Conservation (phyloP, 2,888 invertebrate species). For the Pelosia muscerda region DNA sequence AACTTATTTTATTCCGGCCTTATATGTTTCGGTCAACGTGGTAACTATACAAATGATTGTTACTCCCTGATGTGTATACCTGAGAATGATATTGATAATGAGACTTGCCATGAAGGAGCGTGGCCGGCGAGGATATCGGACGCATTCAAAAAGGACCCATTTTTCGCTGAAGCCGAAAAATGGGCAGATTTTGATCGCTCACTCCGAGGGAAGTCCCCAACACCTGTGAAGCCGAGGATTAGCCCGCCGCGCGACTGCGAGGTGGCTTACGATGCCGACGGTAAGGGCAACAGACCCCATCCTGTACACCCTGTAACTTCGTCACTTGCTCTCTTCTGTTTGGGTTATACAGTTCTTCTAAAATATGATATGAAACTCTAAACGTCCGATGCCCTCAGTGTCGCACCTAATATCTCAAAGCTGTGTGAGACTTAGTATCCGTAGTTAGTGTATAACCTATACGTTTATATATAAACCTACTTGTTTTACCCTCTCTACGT, state of each 20-base stretch:
- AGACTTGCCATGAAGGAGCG: slow-evolving; percentile 84
- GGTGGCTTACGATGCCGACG: slow-evolving; percentile 91
- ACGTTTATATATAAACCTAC: slow-evolving; percentile 28
- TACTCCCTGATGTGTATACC: slow-evolving; percentile 47
- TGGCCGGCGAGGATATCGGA: slow-evolving; percentile 80
- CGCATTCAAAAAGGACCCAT: slow-evolving; percentile 82
- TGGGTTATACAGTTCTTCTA: slow-evolving; percentile 34
- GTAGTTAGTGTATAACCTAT: slow-evolving; percentile 58
- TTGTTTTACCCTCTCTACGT: slow-evolving; percentile 54
- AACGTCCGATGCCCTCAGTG: slow-evolving; percentile 45
- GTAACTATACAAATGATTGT: slow-evolving; percentile 42
- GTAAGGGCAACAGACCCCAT: slow-evolving; percentile 87
- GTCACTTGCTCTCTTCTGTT: slow-evolving; percentile 67
- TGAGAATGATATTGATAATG: slow-evolving; percentile 74
- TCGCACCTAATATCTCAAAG: slow-evolving; percentile 47
- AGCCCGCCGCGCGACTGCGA: slow-evolving; percentile 90
- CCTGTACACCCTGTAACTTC: slow-evolving; percentile 74
- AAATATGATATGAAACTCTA: slow-evolving; percentile 31
- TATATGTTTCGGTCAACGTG: slow-evolving; percentile 34
- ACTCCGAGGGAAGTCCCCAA: slow-evolving; percentile 88
- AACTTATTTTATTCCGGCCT: slow-evolving; percentile 21
- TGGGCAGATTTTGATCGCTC: slow-evolving; percentile 87
- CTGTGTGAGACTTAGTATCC: slow-evolving; percentile 53
- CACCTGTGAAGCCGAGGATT: slow-evolving; percentile 90
- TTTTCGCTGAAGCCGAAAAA: slow-evolving; percentile 85